Evolutionary conservation across 2,113 vertebrate genomes (phyloP), one percentile per base, ranked within the genome.

Genomic region (Nannobrachium achirus): DNA sequence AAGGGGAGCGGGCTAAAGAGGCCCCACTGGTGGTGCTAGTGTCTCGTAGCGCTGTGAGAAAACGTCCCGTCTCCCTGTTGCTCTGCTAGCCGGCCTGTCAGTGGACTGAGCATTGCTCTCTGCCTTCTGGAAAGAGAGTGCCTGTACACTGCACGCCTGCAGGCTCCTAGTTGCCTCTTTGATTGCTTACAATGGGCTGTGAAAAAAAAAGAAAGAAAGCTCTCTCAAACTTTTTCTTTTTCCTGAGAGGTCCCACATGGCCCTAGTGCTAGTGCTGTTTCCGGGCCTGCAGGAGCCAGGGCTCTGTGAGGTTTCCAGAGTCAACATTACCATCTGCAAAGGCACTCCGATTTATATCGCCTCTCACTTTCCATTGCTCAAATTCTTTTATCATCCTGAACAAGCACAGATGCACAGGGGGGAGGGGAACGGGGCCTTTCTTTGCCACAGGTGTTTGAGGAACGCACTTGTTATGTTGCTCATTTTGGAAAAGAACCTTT

Each of bases 221-320:
- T 41, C 9, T 71, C 79, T 82, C 77, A 78, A 91, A 89, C 80
- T 79, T 72, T 75, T 64, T 33, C 41, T 63, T 66, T 53, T 76
- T 74, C 87, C 88, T 73, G 76, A 81, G 80, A 86, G 76, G 82
- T 92, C 87, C 90, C 89, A 90, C 93, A 94, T 90, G 93, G 92
- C 92, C 92, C 93, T 94, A 93, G 93, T 92, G 91, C 91, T 88
- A 90, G 91, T 81, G 76, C 81, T 79, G 89, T 92, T 92, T 87
- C 84, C 75, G 86, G 86, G 87, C 71, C 78, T 76, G 78, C 64
- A 79, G 80, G 69, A 79, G 81, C 77, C 56, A 62, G 59, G 15
- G 9, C 48, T 80, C 61, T 50, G 58, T 59, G 57, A 74, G 62
- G 56, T 58, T 80, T 82, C 87, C 87, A 89, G 67, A 86, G 69